These are phyloP conservation scores for Drosophila oshimai DNA, from an alignment of 1,140 invertebrate genomes.

Conservation along the genomic window DNA sequence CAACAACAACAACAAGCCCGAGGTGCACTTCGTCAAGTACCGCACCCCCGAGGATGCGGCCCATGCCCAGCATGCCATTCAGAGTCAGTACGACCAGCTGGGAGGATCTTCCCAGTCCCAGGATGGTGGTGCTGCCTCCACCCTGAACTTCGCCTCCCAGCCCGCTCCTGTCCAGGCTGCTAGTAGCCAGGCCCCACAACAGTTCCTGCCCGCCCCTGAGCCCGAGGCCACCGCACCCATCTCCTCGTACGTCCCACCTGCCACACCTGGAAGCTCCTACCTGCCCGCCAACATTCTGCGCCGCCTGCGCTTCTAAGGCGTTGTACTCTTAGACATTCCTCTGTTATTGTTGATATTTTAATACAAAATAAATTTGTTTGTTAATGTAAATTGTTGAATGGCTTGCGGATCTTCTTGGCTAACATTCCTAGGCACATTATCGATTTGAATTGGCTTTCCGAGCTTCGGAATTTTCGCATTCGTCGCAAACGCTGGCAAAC, in stretches of 20 bases:
- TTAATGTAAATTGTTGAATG: constrained; percentile 44
- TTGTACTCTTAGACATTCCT: constrained; percentile 5
- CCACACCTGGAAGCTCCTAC: constrained; percentile 42
- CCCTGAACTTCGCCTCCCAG: constrained; percentile 63
- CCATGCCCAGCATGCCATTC: constrained; percentile 58
- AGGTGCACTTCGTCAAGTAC: constrained; percentile 65
- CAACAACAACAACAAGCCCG: constrained; percentile 52
- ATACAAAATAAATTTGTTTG: constrained; percentile 61
- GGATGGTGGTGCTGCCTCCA: constrained; percentile 50
- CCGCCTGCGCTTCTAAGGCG: constrained; percentile 46
- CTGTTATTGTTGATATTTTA: constrained; percentile 43
- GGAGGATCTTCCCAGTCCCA: constrained; percentile 44
- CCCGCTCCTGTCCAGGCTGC: background rate
- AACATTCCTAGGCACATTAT: constrained; percentile 52
- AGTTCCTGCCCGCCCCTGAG: background rate
- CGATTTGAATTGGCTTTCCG: constrained; percentile 47
- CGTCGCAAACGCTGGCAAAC: constrained; percentile 17
- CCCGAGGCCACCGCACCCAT: constrained; percentile 39
- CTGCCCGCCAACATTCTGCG: constrained; percentile 68
- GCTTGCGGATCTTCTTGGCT: constrained; percentile 37
- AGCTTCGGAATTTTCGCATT: constrained; percentile 49
- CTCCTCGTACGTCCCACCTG: constrained; percentile 41
- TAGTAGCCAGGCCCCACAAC: background rate
- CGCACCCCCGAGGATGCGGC: constrained; percentile 57
- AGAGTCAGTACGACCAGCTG: constrained; percentile 56